Conservation (phyloP, 2,113 vertebrate genomes). For the Pseudolaguvia tuberculata region DNA sequence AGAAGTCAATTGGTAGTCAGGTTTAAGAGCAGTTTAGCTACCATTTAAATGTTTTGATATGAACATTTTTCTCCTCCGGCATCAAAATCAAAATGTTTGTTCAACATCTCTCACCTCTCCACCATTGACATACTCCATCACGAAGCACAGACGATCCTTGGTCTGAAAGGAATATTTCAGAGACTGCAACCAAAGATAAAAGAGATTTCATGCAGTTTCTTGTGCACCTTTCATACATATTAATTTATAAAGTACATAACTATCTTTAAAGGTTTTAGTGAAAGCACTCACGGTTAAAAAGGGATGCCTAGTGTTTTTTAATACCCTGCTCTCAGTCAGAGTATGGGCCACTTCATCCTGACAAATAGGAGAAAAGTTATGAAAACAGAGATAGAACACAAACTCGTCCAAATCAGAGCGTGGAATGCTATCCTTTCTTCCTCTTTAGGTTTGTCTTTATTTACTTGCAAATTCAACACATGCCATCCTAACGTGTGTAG, state of each 20-base stretch:
- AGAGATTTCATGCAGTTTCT: neutral
- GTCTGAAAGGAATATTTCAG: slow-evolving; percentile 99
- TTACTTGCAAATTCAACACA: too few species aligned
- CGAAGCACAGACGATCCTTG: slow-evolving; percentile 95
- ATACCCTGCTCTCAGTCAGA: slow-evolving; percentile 90
- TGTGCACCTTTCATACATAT: neutral
- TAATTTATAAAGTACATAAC: neutral
- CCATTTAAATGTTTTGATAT: neutral
- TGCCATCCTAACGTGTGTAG: too few species aligned
- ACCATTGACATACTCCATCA: slow-evolving; percentile 97
- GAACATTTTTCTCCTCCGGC: neutral
- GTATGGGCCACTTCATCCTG: slow-evolving; percentile 97
- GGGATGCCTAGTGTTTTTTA: slow-evolving; percentile 94
- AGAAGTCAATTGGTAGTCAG: neutral
- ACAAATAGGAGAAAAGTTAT: neutral
- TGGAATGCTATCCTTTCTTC: too few species aligned
- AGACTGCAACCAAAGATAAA: slow-evolving; percentile 76
- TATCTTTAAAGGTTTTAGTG: neutral
- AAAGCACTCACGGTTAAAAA: slow-evolving; percentile 88
- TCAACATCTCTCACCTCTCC: slow-evolving; percentile 80
- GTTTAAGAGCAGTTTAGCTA: neutral
- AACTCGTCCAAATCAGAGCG: too few species aligned
- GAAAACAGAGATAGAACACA: neutral
- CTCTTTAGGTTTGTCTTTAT: too few species aligned
- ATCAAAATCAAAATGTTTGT: neutral